Base-by-base conservation (phyloP, 2,797 vertebrate genomes). In the Typhlichthys subterraneus region DNA sequence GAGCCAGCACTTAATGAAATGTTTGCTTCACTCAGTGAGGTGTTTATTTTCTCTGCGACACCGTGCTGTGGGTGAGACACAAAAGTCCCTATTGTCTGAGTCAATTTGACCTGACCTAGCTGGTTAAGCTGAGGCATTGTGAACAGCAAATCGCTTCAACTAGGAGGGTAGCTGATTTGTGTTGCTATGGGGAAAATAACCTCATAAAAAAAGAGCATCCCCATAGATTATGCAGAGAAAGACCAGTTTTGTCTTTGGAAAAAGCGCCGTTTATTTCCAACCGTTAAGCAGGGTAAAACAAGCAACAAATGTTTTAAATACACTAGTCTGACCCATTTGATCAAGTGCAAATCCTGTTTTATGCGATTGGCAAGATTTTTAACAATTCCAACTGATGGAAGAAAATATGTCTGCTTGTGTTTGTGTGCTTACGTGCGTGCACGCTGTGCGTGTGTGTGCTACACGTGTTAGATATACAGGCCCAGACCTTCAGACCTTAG, bases 41-140 rank as follows among this genome's bases (percentile, higher is more conserved):
- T 79, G 79, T 66, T 85, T 89, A 91, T 92, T 93, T 90, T 92
- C 83, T 89, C 77, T 75, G 86, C 73, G 76, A 88, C 89, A 92
- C 91, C 90, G 88, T 85, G 90, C 88, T 77, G 85, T 90, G 90
- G 89, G 85, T 90, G 87, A 91, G 87, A 92, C 90, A 89, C 92
- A 91, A 91, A 92, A 93, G 91, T 91, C 92, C 75, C 87, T 72
- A 91, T 94, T 94, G 93, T 94, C 88, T 89, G 88, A 90, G 85
- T 93, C 91, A 93, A 94, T 91, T 93, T 94, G 93, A 93, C 92
- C 93, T 91, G 93, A 93, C 93, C 93, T 91, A 83, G 90, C 93
- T 93, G 92, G 92, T 94, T 93, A 94, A 93, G 93, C 93, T 93
- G 90, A 88, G 75, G 88, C 90, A 93, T 94, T 94, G 93, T 92